Base-by-base conservation (phyloP, 2,797 vertebrate genomes). In the Vireo griseus region DNA sequence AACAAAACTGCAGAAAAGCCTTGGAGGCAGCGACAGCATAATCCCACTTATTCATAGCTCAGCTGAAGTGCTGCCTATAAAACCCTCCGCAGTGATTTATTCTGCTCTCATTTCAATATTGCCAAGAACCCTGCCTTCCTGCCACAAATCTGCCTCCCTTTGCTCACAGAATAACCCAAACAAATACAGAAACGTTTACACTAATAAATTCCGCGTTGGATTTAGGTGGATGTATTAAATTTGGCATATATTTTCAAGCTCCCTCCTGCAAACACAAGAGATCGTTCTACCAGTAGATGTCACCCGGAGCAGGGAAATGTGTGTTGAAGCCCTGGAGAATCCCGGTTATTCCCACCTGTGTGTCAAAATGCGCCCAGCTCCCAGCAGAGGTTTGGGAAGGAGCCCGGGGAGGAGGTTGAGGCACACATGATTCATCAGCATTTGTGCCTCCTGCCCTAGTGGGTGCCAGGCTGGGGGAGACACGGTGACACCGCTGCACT, bases 61-160 rank as follows among this genome's bases (percentile, higher is more conserved):
- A 35, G 91, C 58, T 94, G 78, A 92, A 92, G 82, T 73, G 72
- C 79, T 94, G 87, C 94, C 94, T 94, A 16, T 96, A 90, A 95
- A 94, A 72, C 72, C 33, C 44, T 37, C 75, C 11, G 78, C 76
- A 29, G 58, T 65, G 89, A 95, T 92, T 96, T 94, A 92, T 90
- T 90, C 48, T 24, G 47, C 51, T 90, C 81, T 94, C 81, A 68
- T 90, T 89, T 89, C 85, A 68, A 29, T 71, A 79, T 42, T 71
- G 85, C 73, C 75, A 71, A 74, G 85, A 83, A 48, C 44, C 11
- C 44, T 58, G 67, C 86, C 75, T 92, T 63, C 55, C 94, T 88
- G 82, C 87, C 88, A 54, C 91, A 94, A 77, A 95, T 94, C 95
- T 85, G 26, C 84, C 67, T 85, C 55, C 69, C 48, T 85, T 82